phyloP scores from a whole-genome alignment of 2,888 invertebrate genomes.

The Harmothoe impar region DNA sequence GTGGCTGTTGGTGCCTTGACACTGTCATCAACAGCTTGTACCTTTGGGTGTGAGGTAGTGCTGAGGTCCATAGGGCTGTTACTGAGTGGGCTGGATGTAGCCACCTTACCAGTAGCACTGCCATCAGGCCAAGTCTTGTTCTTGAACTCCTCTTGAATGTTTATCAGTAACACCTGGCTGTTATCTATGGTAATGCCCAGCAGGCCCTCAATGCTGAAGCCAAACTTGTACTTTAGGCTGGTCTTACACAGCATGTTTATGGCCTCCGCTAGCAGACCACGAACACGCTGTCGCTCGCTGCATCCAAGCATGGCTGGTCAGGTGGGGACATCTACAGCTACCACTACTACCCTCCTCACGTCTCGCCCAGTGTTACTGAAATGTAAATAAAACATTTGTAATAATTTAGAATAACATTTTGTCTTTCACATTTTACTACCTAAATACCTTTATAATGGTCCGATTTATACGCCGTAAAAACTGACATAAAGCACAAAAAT shows the following conservation, averaged over 20 bases:
- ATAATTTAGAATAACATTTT: no score
- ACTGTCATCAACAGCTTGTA: background rate
- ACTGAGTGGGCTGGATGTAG: background rate
- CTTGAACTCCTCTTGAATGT: constrained; percentile 67
- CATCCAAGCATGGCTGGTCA: constrained; percentile 6
- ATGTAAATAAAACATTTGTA: background rate
- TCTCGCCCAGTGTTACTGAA: background rate
- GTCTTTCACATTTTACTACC: no score
- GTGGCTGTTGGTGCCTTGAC: background rate
- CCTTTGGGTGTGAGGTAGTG: background rate
- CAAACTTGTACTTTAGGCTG: constrained; percentile 65
- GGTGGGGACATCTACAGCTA: background rate
- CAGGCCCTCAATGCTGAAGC: constrained; percentile 69
- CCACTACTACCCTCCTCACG: background rate
- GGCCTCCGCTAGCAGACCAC: constrained; percentile 67
- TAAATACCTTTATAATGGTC: no score
- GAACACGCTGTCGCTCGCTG: constrained; percentile 64
- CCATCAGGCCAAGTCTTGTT: constrained; percentile 24
- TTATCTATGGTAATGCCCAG: constrained; percentile 70
- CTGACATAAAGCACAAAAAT: no score
- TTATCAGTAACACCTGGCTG: constrained; percentile 68
- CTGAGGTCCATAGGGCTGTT: constrained; percentile 23
- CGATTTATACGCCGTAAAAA: no score
- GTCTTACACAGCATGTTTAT: constrained; percentile 66
- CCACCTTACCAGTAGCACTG: background rate